phyloP scores from a whole-genome alignment of 2,797 vertebrate genomes.

The Fistularia tabacaria region DNA sequence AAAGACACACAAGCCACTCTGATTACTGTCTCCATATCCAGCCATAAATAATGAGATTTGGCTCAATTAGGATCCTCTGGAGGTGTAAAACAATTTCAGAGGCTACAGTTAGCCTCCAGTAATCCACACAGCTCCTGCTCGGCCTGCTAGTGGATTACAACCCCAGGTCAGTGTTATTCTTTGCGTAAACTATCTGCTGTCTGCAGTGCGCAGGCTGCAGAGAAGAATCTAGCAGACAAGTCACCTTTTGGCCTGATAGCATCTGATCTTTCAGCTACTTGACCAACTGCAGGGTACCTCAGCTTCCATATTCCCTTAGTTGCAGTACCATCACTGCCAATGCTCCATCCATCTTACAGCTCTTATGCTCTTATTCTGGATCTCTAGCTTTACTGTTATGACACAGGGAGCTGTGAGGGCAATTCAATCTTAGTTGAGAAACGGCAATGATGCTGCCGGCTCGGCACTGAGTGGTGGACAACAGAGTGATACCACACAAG shows the following conservation, averaged over 20 bases:
- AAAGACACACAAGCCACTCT: conserved; percentile 66
- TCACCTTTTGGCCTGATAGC: conserved; percentile 71
- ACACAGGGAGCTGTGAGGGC: conserved; percentile 52
- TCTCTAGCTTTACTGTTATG: conserved; percentile 56
- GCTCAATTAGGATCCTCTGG: conserved; percentile 75
- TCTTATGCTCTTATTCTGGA: conserved; percentile 52
- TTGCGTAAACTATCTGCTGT: conserved; percentile 66
- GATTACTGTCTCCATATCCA: conserved; percentile 64
- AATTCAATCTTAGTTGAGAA: conserved; percentile 61
- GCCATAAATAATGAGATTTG: conserved; percentile 79
- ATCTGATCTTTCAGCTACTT: conserved; percentile 71
- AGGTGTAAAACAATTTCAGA: conserved; percentile 71
- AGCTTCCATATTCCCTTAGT: conserved; percentile 53
- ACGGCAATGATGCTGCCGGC: conserved; percentile 37
- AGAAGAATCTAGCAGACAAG: conserved; percentile 59
- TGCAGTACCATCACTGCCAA: conserved; percentile 44
- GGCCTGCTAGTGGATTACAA: conserved; percentile 72
- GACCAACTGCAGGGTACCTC: conserved; percentile 70
- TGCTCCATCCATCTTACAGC: conserved; percentile 64
- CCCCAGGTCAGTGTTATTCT: conserved; percentile 72
- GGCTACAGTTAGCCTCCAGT: conserved; percentile 62
- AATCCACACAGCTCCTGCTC: conserved; percentile 71
- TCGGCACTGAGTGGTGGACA: conserved; percentile 16
- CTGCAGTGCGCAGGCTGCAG: conserved; percentile 29
- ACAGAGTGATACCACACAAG: conserved; percentile 15